phyloP scores from a whole-genome alignment of 2,113 vertebrate species.

The Myrmecobius fasciatus region DNA sequence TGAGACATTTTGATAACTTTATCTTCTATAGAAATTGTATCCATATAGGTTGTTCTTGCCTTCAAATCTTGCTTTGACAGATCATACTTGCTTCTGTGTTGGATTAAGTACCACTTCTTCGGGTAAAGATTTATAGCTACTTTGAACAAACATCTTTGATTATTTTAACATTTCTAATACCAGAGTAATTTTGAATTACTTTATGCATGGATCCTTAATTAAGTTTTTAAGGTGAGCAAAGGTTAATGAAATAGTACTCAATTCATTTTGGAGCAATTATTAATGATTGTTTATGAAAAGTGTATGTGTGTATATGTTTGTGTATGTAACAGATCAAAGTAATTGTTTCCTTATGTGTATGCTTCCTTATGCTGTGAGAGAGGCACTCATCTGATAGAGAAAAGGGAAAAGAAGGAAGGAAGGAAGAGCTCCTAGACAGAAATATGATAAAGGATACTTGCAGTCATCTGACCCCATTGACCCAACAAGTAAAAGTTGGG shows the following conservation, averaged over 20 bases:
- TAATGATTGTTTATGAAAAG: constrained; percentile 29
- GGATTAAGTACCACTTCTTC: constrained; percentile 33
- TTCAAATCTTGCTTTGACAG: not conserved
- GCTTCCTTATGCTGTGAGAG: not conserved
- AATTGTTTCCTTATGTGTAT: constrained; percentile 74
- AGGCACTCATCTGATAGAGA: constrained; percentile 44
- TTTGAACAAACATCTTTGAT: constrained; percentile 63
- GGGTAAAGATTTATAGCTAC: constrained; percentile 53
- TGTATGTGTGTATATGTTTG: not conserved
- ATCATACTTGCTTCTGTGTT: constrained; percentile 36
- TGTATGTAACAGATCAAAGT: not conserved
- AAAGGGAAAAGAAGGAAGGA: constrained; percentile 3
- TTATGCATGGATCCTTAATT: too few species aligned
- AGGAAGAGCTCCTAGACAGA: constrained; percentile 34
- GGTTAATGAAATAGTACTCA: constrained; percentile 68
- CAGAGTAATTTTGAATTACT: constrained; percentile 72
- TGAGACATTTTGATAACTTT: constrained; percentile 17
- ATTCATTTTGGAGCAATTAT: constrained; percentile 51
- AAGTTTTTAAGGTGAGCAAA: constrained; percentile 29
- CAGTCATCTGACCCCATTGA: not conserved
- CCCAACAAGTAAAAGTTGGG: constrained; percentile 41
- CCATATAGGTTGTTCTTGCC: not conserved
- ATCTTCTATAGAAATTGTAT: constrained; percentile 38
- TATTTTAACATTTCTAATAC: constrained; percentile 38
- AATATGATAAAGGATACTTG: not conserved